Percentiles rank a stretch among this genome's conserved stretches.
Conservation (phyloP, 2,888 invertebrate species). For the Hirtodrosophila duncani region DNA sequence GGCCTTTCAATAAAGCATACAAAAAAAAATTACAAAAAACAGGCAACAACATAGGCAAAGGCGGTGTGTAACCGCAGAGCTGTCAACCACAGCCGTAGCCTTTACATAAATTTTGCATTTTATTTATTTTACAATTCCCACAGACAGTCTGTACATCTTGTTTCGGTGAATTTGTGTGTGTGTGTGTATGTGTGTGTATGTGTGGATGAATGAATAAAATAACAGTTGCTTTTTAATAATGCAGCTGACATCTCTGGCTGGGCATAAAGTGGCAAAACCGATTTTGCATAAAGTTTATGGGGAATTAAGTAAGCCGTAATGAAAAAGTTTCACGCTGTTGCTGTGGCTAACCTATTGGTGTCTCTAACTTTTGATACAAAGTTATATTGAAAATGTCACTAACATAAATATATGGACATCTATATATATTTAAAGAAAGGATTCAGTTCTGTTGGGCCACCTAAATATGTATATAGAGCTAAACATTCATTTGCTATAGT, state of each 20-base stretch:
- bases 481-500: no score
- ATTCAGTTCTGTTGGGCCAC: no score
- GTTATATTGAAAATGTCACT: no score
- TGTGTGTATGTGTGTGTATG: conserved; percentile 9
- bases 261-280: conserved; percentile 27
- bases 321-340: conserved; percentile 26
- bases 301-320: conserved; percentile 32
- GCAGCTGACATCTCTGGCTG: conserved; percentile 16
- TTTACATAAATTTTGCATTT: conserved; percentile 44
- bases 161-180: conserved; percentile 9
- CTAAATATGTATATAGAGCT: no score
- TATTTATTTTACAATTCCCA: conserved; percentile 27
- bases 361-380: no score
- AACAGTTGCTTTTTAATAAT: conserved; percentile 52
- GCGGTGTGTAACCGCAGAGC: no score
- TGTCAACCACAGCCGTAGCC: conserved; percentile 33
- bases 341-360: no score
- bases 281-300: conserved; percentile 41
- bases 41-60: no score
- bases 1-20: conserved; percentile 61
- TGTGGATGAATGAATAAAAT: conserved; percentile 50
- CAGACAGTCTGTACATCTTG: conserved; percentile 18
- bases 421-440: no score
- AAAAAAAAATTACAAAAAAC: conserved; percentile 8
- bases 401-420: no score